A percentile compares a stretch with the other conserved stretches of the same genome.
Conservation (phyloP, 2,113 vertebrate genomes). For the Argyrosomus japonicus region DNA sequence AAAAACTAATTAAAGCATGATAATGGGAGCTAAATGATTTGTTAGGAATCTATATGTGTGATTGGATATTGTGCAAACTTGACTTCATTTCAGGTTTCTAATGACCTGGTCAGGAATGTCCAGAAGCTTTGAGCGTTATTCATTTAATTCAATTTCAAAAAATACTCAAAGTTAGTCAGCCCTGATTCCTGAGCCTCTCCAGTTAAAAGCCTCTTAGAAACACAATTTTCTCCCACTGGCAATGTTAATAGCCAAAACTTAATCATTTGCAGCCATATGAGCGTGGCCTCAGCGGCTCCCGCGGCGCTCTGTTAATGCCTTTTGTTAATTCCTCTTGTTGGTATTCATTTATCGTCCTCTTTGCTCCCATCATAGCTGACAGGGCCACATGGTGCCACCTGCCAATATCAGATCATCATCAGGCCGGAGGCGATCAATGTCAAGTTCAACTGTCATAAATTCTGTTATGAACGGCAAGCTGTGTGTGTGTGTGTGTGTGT, state of each 20-base stretch:
- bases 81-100: background rate
- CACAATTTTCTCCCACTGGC: slow-evolving; percentile 4
- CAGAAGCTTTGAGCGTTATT: slow-evolving; percentile 9
- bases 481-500: slow-evolving; percentile 41
- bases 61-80: slow-evolving; percentile 1
- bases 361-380: slow-evolving; percentile 45
- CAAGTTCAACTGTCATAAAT: slow-evolving; percentile 33
- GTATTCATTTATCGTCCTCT: slow-evolving; percentile 30
- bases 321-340: slow-evolving; percentile 48
- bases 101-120: background rate
- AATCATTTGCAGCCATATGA: slow-evolving; percentile 31
- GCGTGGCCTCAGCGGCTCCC: slow-evolving; percentile 4
- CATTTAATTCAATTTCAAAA: slow-evolving; percentile 8
- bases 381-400: slow-evolving; percentile 49
- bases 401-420: slow-evolving; percentile 46
- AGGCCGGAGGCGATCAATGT: slow-evolving; percentile 51
- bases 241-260: slow-evolving; percentile 33
- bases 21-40: slow-evolving; percentile 3
- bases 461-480: slow-evolving; percentile 22
- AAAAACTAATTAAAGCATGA: background rate
- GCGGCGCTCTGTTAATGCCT: slow-evolving; percentile 27
- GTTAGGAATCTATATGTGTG: background rate
- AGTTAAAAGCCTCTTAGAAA: slow-evolving; percentile 38
- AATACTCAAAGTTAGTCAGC: slow-evolving; percentile 13
- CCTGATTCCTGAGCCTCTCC: slow-evolving; percentile 24